These are phyloP conservation scores for Epinephelus malabaricus DNA, from an alignment of 2,797 vertebrate species.

Conservation along the genomic window DNA sequence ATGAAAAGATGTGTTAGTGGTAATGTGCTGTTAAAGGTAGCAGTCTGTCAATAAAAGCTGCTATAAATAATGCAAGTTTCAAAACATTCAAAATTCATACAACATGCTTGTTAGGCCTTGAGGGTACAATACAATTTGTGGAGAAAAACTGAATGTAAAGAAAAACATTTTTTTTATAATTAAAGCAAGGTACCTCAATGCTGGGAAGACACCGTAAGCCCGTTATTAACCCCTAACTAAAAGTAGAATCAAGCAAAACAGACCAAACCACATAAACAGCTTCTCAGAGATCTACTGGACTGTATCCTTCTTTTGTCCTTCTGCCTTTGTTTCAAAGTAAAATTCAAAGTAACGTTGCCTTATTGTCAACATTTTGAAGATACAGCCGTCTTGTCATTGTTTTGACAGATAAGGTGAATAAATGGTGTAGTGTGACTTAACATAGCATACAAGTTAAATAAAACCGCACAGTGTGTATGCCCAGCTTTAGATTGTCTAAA, in stretches of 20 bases:
- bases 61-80: conserved; percentile 22
- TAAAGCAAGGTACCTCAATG: not conserved
- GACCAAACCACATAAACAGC: not conserved
- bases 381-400: not conserved
- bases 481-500: not conserved
- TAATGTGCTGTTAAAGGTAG: not conserved
- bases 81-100: not conserved
- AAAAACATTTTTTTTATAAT: conserved; percentile 3
- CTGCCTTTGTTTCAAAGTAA: not conserved
- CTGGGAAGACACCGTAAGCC: too few species aligned
- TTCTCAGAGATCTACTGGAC: not conserved
- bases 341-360: not conserved
- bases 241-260: not conserved
- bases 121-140: not conserved
- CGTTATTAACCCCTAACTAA: not conserved
- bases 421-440: not conserved
- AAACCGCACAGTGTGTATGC: not conserved
- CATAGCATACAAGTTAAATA: not conserved
- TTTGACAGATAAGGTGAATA: not conserved
- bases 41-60: conserved; percentile 30
- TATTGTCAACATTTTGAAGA: not conserved
- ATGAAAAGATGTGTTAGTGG: not conserved
- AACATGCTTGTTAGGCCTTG: not conserved
- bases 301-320: not conserved
- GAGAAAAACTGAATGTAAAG: conserved; percentile 8